These are phyloP conservation scores for Byasa hedistus DNA, from an alignment of 2,888 invertebrate species.

Conservation along the genomic window DNA sequence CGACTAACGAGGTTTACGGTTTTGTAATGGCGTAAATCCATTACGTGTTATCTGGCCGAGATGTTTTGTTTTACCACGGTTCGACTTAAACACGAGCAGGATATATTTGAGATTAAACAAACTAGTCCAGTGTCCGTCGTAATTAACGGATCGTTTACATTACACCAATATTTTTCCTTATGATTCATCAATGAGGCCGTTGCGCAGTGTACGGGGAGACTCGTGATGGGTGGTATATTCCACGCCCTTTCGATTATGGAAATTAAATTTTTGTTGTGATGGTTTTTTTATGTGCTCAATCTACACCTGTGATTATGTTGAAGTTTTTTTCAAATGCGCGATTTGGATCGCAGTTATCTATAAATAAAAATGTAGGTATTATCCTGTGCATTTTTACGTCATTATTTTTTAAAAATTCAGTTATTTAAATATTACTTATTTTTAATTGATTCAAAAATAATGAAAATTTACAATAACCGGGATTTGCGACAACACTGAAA, in stretches of 20 bases:
- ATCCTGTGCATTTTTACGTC: neutral
- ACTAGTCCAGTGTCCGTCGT: constrained; percentile 51
- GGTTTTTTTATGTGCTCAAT: constrained; percentile 41
- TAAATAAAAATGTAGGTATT: constrained; percentile 27
- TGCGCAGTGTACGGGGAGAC: constrained; percentile 39
- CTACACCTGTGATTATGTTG: constrained; percentile 17
- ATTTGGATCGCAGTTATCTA: constrained; percentile 27
- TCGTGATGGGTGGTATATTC: constrained; percentile 34
- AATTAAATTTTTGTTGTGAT: constrained; percentile 41
- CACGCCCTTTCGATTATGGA: constrained; percentile 19
- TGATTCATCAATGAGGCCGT: constrained; percentile 53
- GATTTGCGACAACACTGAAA: too few species aligned
- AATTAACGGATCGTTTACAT: constrained; percentile 59
- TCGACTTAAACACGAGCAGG: constrained; percentile 42
- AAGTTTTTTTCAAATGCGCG: constrained; percentile 23
- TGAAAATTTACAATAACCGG: too few species aligned
- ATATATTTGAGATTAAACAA: constrained; percentile 55
- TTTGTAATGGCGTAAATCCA: constrained; percentile 44
- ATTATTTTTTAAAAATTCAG: too few species aligned
- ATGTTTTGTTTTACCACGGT: constrained; percentile 45
- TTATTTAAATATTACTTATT: too few species aligned
- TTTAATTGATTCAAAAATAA: too few species aligned
- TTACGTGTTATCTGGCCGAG: constrained; percentile 47
- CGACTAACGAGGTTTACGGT: constrained; percentile 44
- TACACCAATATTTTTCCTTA: constrained; percentile 66